Evolutionary conservation across 1,140 invertebrate genomes (phyloP).

Genomic region (Temnothorax nylanderi): DNA sequence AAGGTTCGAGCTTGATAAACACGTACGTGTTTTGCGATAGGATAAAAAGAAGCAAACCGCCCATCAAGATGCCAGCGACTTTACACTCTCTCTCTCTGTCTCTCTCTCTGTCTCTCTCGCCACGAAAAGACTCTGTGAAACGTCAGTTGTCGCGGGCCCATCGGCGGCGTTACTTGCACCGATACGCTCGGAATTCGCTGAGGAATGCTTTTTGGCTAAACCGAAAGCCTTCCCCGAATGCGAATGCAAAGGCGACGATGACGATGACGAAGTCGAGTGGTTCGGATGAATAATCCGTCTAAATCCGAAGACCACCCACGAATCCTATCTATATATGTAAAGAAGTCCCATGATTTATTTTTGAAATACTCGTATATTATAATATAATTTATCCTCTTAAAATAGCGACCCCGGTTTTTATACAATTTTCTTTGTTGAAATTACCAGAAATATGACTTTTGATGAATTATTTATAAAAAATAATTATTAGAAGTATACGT

Average conservation of each 20-base stretch:
- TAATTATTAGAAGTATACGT: neutral
- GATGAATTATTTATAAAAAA: neutral
- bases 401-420: neutral
- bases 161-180: slow-evolving; percentile 59
- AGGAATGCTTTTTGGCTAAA: slow-evolving; percentile 66
- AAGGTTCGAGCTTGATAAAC: slow-evolving; percentile 31
- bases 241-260: slow-evolving; percentile 60
- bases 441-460: neutral
- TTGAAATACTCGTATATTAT: neutral
- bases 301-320: slow-evolving; percentile 54
- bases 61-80: slow-evolving; percentile 47
- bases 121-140: slow-evolving; percentile 44
- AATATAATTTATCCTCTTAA: slow-evolving; percentile 21
- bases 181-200: slow-evolving; percentile 61
- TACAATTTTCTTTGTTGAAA: neutral
- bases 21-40: slow-evolving; percentile 26
- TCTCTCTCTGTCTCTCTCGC: neutral
- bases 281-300: slow-evolving; percentile 62
- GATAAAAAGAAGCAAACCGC: slow-evolving; percentile 24
- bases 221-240: slow-evolving; percentile 54
- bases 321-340: slow-evolving; percentile 10
- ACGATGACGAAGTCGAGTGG: slow-evolving; percentile 56
- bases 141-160: slow-evolving; percentile 40
- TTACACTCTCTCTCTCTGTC: neutral
- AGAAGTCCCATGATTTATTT: slow-evolving; percentile 46